Evolutionary conservation across 1,140 invertebrate species (phyloP).

Genomic region (Aphidius gifuensis): DNA sequence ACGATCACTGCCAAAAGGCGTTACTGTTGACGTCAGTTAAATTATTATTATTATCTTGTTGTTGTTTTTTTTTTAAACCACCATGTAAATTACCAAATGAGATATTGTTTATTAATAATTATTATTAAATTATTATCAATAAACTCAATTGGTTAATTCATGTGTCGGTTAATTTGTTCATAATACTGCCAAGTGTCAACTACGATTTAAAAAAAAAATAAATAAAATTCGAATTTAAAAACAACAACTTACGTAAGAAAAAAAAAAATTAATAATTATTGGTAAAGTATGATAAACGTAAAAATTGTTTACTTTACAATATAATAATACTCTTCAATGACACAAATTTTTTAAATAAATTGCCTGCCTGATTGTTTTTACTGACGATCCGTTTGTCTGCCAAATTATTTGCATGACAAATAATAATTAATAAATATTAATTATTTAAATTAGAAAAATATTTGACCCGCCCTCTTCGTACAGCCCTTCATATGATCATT

Average conservation of each 20-base stretch:
- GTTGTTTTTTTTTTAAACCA: constrained; percentile 28
- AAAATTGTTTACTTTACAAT: too few species aligned
- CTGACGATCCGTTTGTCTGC: constrained; percentile 21
- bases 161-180: constrained; percentile 43
- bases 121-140: too few species aligned
- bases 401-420: constrained; percentile 13
- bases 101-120: too few species aligned
- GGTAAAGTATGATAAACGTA: too few species aligned
- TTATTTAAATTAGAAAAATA: too few species aligned
- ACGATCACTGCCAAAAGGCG: constrained; percentile 52
- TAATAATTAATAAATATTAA: constrained; percentile 10
- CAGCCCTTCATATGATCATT: background rate
- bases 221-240: constrained; percentile 26
- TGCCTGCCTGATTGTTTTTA: constrained; percentile 17
- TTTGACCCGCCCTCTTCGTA: constrained; percentile 41
- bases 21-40: constrained; percentile 39
- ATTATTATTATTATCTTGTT: constrained; percentile 32
- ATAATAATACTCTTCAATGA: constrained; percentile 33
- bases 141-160: constrained; percentile 9
- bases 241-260: constrained; percentile 18
- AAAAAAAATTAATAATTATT: too few species aligned
- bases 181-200: constrained; percentile 47
- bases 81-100: constrained; percentile 6
- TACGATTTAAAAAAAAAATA: constrained; percentile 33
- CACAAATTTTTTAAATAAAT: background rate